Percentiles rank a stretch among this genome's conserved stretches.
Evolutionary conservation across 2,888 invertebrate genomes (phyloP).

Genomic region (Taenaris catops): DNA sequence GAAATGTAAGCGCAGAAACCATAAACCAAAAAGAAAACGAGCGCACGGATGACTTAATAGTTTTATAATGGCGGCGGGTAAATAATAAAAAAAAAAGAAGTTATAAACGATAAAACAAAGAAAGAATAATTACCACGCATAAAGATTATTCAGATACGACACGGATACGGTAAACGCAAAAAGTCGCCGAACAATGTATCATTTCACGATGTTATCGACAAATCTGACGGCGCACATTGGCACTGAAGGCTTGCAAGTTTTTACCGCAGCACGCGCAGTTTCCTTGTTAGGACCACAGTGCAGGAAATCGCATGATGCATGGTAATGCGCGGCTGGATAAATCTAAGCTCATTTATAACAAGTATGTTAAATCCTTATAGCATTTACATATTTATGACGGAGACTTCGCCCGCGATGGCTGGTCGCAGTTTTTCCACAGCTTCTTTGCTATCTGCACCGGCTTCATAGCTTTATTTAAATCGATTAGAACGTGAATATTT

Average conservation of each 20-base stretch:
- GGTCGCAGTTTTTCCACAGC: no score
- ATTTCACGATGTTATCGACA: conserved; percentile 8
- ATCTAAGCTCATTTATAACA: conserved; percentile 21
- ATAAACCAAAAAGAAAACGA: no score
- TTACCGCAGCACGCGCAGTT: conserved; percentile 25
- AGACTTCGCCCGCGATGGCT: no score
- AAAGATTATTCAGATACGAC: conserved; percentile 13
- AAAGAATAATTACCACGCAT: conserved; percentile 7
- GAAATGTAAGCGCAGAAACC: no score
- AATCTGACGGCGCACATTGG: conserved; percentile 12
- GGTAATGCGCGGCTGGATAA: conserved; percentile 28
- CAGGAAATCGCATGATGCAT: conserved; percentile 26
- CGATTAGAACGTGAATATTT: no score
- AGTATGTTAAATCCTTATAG: conserved; percentile 19
- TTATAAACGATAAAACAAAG: conserved; percentile 6
- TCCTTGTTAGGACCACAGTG: conserved; percentile 26
- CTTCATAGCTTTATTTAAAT: no score
- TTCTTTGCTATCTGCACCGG: no score
- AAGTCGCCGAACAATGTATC: conserved; percentile 11
- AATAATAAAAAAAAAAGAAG: no score
- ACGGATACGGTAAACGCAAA: conserved; percentile 15
- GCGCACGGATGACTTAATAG: no score
- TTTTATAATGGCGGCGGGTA: no score
- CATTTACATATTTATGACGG: conserved; percentile 22
- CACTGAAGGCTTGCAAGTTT: not conserved